These are phyloP conservation scores for Felis catus DNA, from an alignment of 2,113 vertebrate species.

Conservation along the genomic window F.catus_Fca126_mat1.0 CM031421.1:36587501-36588000, in stretches of 20 bases:
- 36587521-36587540: not conserved
- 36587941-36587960: not conserved
- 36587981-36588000: conserved; percentile 7
- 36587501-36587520: not conserved
- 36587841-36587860: not conserved
- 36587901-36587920: conserved; percentile 37
- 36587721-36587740: conserved; percentile 19
- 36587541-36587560: not conserved
- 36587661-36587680: not conserved
- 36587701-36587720: not conserved
- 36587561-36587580: not conserved
- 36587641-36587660: not conserved
- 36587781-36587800: not conserved
- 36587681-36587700: not conserved
- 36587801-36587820: conserved; percentile 21
- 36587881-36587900: conserved; percentile 30
- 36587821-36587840: not conserved
- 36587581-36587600: not conserved
- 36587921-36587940: not conserved
- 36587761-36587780: not conserved
- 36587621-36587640: not conserved
- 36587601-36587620: not conserved
- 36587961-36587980: not conserved
- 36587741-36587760: not conserved
- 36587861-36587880: conserved; percentile 53